Base-by-base conservation (phyloP, 2,113 vertebrate species). In the Gracilinanus agilis region DNA sequence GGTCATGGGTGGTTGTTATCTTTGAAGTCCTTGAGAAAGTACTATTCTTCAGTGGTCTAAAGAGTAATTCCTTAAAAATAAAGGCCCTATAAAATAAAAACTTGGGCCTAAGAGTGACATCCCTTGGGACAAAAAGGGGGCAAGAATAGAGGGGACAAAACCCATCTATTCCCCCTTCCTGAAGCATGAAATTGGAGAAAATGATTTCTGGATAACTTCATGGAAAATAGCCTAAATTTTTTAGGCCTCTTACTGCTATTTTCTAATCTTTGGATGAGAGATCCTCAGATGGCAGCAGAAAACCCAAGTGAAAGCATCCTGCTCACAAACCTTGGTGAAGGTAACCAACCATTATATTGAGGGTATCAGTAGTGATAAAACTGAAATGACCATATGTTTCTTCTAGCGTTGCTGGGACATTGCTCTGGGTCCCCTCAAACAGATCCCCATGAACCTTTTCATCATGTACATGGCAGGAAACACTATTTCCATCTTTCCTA, bases 401-500 rank as follows among this genome's bases (percentile, higher is more conserved):
- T 21, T 94, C 11, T 98, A 99, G 99, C 99, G 99, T 67, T 99
- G 99, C 98, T 99, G 99, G 99, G 99, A 99, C 29, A 99, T 99
- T 5, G 99, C 99, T 27, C 98, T 99, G 67, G 99, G 99, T 0
- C 99, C 99, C 7, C 98, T 99, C 93, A 99, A 99, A 97, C 99
- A 99, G 98, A 99, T 99, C 96, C 99, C 99, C 44, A 99, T 99
- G 99, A 99, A 99, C 96, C 98, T 99, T 92, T 99, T 99, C 98
- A 99, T 99, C 98, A 99, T 99, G 99, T 99, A 99, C 98, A 99
- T 99, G 99, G 99, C 99, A 0, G 99, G 99, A 53, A 99, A 99
- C 98, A 99, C 99, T 93, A 99, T 99, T 98, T 99, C 99, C 96
- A 99, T 99, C 99, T 99, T 99, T 97, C 99, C 99, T 58, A 99